A percentile compares a stretch with the other conserved stretches of the same genome.
phyloP scores from a whole-genome alignment of 2,113 vertebrate species.

The Oreocharis arfaki region DNA sequence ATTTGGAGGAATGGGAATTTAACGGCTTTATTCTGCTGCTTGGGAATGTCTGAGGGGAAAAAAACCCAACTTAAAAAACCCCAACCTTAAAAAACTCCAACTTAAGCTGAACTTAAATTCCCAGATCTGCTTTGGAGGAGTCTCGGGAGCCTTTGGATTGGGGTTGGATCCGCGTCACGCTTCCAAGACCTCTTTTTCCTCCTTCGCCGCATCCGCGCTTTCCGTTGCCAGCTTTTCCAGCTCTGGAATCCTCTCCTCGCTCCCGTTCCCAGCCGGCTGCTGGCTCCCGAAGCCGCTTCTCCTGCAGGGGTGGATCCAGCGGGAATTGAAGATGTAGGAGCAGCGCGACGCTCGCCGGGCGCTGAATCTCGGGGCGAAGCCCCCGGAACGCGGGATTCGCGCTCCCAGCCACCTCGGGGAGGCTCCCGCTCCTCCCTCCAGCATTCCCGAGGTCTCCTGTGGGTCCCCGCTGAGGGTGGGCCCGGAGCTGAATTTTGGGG shows the following conservation, averaged over 20 bases:
- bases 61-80: neutral
- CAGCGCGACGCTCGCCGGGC: rapidly evolving
- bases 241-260: neutral
- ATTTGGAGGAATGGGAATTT: neutral
- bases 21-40: neutral
- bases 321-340: neutral
- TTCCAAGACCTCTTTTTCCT: neutral
- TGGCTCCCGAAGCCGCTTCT: rapidly evolving
- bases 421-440: neutral
- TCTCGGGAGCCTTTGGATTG: neutral
- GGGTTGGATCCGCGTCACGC: rapidly evolving
- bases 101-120: neutral
- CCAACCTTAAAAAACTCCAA: neutral
- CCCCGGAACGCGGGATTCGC: neutral
- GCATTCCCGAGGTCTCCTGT: neutral
- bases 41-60: neutral
- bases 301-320: conserved; percentile 22
- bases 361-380: rapidly evolving
- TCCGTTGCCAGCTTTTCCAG: neutral
- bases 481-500: rapidly evolving
- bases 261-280: rapidly evolving
- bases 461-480: neutral
- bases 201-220: rapidly evolving
- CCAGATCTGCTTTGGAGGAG: neutral
- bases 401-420: neutral